These are phyloP conservation scores for Caranx ignobilis DNA, from an alignment of 2,113 vertebrate genomes.

Conservation along the genomic window DNA sequence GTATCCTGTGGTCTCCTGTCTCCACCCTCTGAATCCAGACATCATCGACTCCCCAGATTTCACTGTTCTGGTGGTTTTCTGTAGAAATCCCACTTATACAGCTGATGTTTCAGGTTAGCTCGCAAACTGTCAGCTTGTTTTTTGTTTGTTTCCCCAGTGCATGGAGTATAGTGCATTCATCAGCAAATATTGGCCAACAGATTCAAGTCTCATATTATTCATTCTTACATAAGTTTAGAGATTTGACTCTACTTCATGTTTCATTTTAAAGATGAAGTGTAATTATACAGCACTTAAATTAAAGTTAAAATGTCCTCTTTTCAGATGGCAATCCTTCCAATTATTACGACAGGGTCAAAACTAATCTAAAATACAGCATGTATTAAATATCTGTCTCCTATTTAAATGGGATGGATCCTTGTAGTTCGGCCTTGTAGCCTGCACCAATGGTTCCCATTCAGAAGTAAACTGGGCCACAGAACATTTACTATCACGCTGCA, in stretches of 20 bases:
- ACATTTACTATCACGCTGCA: too few species aligned
- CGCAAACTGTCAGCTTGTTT: not conserved
- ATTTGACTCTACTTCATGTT: not conserved
- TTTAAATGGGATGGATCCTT: not conserved
- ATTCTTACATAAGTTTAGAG: not conserved
- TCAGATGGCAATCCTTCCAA: not conserved
- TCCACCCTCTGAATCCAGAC: not conserved
- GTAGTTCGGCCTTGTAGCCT: not conserved
- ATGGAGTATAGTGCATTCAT: too few species aligned
- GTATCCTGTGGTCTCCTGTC: slow-evolving; percentile 1
- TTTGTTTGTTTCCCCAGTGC: too few species aligned
- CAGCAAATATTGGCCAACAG: too few species aligned
- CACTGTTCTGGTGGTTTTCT: not conserved
- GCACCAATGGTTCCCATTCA: not conserved
- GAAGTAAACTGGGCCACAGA: too few species aligned
- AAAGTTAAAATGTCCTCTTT: not conserved
- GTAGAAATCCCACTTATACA: not conserved
- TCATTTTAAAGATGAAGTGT: not conserved
- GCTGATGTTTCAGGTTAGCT: not conserved
- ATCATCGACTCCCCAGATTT: not conserved
- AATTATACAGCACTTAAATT: not conserved
- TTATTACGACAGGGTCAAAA: not conserved
- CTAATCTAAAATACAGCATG: not conserved
- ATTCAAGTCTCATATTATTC: too few species aligned
- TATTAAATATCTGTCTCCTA: not conserved